Conservation (phyloP, 2,113 vertebrate genomes). For the Gymnorhina tibicen region DNA sequence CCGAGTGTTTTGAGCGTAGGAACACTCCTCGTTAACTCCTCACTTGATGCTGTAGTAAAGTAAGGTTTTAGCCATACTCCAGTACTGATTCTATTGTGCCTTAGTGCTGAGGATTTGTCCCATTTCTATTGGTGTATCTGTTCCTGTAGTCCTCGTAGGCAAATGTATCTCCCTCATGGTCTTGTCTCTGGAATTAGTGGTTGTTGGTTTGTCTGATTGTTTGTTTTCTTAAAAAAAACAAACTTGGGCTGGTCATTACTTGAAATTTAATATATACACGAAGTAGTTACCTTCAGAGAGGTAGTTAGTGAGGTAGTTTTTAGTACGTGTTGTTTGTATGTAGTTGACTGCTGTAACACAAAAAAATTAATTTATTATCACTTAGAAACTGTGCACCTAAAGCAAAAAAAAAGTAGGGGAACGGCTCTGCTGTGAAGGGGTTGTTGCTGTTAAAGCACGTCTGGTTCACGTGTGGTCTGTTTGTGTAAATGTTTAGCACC, state of each 20-base stretch:
- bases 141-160: neutral
- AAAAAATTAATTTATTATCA: neutral
- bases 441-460: neutral
- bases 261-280: neutral
- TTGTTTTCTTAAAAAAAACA: neutral
- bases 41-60: conserved; percentile 13
- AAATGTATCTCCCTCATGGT: neutral
- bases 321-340: neutral
- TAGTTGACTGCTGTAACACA: neutral
- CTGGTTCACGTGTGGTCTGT: neutral
- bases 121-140: neutral
- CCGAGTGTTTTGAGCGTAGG: neutral
- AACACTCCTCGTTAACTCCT: neutral
- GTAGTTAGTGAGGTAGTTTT: neutral
- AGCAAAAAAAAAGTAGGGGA: neutral
- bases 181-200: neutral
- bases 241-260: neutral
- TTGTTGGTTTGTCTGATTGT: neutral
- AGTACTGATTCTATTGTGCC: conserved; percentile 56
- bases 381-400: neutral
- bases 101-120: conserved; percentile 51
- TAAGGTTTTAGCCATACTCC: conserved; percentile 43
- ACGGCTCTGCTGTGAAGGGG: neutral
- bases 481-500: neutral
- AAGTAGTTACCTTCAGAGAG: neutral